phyloP scores from a whole-genome alignment of 2,888 invertebrate species.

The Torymus auratus region DNA sequence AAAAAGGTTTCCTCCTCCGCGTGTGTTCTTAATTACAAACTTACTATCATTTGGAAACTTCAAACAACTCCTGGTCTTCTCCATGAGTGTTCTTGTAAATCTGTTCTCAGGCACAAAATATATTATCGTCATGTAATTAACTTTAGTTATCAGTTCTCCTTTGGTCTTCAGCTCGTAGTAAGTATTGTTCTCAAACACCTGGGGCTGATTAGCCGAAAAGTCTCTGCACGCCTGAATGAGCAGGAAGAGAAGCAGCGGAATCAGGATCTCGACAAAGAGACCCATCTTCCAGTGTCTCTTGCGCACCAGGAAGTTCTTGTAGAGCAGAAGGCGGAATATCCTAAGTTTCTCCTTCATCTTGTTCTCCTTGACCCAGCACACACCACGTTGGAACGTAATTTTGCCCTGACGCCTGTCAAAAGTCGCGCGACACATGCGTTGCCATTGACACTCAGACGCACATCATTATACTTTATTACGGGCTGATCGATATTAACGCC shows the following conservation, averaged over 20 bases:
- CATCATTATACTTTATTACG: conserved; percentile 12
- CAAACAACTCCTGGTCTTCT: conserved; percentile 65
- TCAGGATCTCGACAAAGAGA: conserved; percentile 68
- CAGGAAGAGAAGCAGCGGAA: conserved; percentile 68
- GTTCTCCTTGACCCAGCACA: not conserved
- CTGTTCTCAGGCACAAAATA: conserved; percentile 68
- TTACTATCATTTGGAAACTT: conserved; percentile 64
- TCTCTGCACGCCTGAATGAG: conserved; percentile 68
- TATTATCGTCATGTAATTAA: conserved; percentile 55
- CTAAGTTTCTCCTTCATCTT: conserved; percentile 54
- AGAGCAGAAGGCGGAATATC: conserved; percentile 68
- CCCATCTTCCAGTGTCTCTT: conserved; percentile 70
- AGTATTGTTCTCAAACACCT: conserved; percentile 62
- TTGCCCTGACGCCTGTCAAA: conserved; percentile 13
- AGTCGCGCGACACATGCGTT: conserved; percentile 18
- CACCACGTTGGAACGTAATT: not conserved
- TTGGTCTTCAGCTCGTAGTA: conserved; percentile 61
- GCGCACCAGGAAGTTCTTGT: conserved; percentile 71
- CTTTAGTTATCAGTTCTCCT: conserved; percentile 48
- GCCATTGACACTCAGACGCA: conserved; percentile 44
- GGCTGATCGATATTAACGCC: too few relatives aligned
- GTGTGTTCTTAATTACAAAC: not conserved
- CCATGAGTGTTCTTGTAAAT: conserved; percentile 65
- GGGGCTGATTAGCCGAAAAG: conserved; percentile 63
- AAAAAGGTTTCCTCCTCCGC: too few relatives aligned